Base-by-base conservation (phyloP, 92 coral and sea anemone genomes). In the Meandrina meandrites region DNA sequence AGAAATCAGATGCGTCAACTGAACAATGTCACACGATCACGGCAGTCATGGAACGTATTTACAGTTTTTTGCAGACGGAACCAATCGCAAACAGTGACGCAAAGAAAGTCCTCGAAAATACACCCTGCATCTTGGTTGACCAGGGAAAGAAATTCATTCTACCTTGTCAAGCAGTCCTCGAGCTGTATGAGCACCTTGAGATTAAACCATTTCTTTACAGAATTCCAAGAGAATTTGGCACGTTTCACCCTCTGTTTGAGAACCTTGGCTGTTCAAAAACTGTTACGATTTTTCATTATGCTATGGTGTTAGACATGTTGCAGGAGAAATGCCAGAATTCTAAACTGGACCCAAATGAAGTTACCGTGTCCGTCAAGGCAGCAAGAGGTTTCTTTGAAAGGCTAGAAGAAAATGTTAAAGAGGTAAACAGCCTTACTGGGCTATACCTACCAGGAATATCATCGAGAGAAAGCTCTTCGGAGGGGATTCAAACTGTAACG, bases 161-260 rank as follows among this genome's bases (percentile, higher is more conserved):
- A 16, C 93, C 95, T 27, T 35, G 79, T 34, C 97, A 94, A 80
- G 76, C 87, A 14, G 91, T 86, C 27, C 79, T 92, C 8, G 93
- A 89, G 16, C n/a, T 94, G 21, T 85, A 35, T 3, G 48, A 32
- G 16, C 22, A 75, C 11, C 80, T 83, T 4, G 91, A 86, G 78
- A 88, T 94, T 34, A 75, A 30, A 11, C 97, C 97, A 30, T 94
- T 80, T 77, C 83, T 94, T 9, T 94, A 90, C 91, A 80, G 81
- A 66, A 24, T 88, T 7, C 95, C 97, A n/a, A 17, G 32, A 21
- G 73, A 90, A 35, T 47, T 92, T 32, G 87, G 94, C 18, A 35
- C 27, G 40, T 90, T 84, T 75, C 28, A 40, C 13, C 24, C 13
- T 15, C 24, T 94, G 5, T 92, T 94, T 78, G 50, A 35, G 37